Conservation (phyloP, 2,888 invertebrate species). For the Pammene aurita region DNA sequence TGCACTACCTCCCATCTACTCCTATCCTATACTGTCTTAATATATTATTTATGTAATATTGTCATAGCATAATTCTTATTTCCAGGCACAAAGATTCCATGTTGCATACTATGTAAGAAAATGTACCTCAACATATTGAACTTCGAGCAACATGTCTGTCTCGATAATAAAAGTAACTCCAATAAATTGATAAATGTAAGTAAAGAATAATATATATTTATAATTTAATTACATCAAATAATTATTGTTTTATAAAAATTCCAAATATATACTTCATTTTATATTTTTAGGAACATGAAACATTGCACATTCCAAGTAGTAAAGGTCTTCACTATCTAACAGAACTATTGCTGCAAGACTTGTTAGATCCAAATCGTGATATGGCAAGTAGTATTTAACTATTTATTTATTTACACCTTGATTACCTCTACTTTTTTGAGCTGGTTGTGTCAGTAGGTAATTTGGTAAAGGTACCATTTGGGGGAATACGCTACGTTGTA, state of each 20-base stretch:
- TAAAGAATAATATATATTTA: constrained; percentile 43
- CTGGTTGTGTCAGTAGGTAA: neutral
- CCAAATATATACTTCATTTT: neutral
- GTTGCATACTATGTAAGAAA: constrained; percentile 69
- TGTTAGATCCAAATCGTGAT: constrained; percentile 57
- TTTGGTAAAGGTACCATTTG: too few species aligned
- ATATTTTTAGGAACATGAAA: constrained; percentile 48
- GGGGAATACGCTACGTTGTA: too few species aligned
- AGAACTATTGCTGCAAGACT: constrained; percentile 60
- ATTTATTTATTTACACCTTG: neutral
- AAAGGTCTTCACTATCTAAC: constrained; percentile 48
- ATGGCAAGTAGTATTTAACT: constrained; percentile 49
- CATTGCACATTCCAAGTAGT: constrained; percentile 41
- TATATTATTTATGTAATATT: too few species aligned
- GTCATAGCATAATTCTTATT: constrained; percentile 42
- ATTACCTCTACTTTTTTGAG: neutral
- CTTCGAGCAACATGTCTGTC: constrained; percentile 63
- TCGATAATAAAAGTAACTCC: constrained; percentile 43
- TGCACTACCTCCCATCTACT: too few species aligned
- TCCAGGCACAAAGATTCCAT: constrained; percentile 64
- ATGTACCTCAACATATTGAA: constrained; percentile 63
- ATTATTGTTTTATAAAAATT: too few species aligned
- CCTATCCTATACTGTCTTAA: too few species aligned
- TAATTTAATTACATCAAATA: too few species aligned
- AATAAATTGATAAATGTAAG: constrained; percentile 44